Evolutionary conservation across 2,888 invertebrate genomes (phyloP), one percentile per base, ranked within the genome.

Genomic region (Cephus sareptanus): DNA sequence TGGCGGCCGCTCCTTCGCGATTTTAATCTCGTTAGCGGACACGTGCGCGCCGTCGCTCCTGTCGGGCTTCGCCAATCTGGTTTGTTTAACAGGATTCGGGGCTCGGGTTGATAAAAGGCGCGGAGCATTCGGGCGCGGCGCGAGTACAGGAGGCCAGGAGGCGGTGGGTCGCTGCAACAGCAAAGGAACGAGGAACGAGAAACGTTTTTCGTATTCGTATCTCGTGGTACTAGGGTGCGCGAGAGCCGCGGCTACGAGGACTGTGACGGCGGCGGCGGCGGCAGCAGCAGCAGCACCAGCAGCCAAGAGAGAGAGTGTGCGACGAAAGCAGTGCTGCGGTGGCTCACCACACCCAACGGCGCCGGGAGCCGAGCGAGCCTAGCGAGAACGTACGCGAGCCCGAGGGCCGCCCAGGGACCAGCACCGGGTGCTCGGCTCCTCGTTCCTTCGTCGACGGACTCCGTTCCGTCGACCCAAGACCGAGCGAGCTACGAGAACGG

Each of bases 31-130:
- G 93, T 94, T 94, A 94, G 93, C 94, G 93, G 93, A 94, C 94
- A 94, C 94, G 94, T 94, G 94, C 93, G 92, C 92, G 91, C 88
- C 92, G 92, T 92, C 93, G 93, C 92, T 84, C 77, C 77, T 81
- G 93, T 93, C 93, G 93, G 94, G 95, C 95, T 95, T 95, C 95
- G 93, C 93, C 94, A 95, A 95, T 95, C 95, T 94, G 94, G 94
- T 95, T 95, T 95, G 93, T 93, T 93, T 95, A 95, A 95, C 94
- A 93, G 93, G 95, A 95, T 95, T 95, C 94, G 92, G 93, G 93
- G 93, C 31, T 71, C 30, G 31, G 71, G 71, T 71, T 71, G 71
- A 78, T 78, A 78, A 78, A 76, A 35, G 56, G 40, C 78, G 85
- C 84, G 87, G 84, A 85, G 85, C 87, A 85, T 83, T 85, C 87